These are phyloP conservation scores for Aselliscus stoliczkanus DNA, from an alignment of 2,797 vertebrate genomes.

Conservation along the genomic window DNA sequence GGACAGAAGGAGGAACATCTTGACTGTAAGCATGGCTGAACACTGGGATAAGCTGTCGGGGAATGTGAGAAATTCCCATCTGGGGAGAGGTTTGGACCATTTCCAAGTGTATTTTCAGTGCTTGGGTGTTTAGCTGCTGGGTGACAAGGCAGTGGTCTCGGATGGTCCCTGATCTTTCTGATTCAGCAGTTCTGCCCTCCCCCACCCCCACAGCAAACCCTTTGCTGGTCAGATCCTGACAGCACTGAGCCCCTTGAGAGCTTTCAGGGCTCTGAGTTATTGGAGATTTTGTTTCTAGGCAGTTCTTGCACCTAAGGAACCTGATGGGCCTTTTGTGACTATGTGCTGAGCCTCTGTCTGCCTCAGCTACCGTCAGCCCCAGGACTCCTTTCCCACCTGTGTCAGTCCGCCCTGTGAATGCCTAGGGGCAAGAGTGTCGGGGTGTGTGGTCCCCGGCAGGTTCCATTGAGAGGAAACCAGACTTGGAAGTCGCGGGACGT, in stretches of 20 bases:
- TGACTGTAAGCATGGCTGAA: not conserved
- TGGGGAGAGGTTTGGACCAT: not conserved
- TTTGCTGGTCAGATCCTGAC: not conserved
- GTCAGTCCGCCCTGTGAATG: not conserved
- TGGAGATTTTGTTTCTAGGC: not conserved
- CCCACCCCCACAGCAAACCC: not conserved
- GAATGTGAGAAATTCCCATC: not conserved
- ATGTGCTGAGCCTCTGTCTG: not conserved
- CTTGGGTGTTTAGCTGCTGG: not conserved
- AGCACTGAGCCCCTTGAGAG: not conserved
- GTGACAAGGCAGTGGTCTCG: not conserved
- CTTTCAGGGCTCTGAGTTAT: not conserved
- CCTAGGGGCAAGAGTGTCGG: not conserved
- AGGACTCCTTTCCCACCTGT: not conserved
- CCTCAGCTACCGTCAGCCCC: not conserved
- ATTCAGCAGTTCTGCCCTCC: not conserved
- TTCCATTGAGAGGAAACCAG: not conserved
- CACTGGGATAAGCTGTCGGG: not conserved
- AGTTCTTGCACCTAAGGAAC: not conserved
- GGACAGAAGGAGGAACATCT: slow-evolving; percentile 14
- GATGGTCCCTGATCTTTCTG: not conserved
- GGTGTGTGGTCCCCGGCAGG: not conserved
- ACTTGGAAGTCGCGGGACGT: not conserved
- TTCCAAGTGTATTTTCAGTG: not conserved
- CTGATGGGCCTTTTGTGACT: not conserved